Percentiles rank a stretch among this genome's conserved stretches.
Conservation (phyloP, 2,113 vertebrate species). For the Melierax canorus region DNA sequence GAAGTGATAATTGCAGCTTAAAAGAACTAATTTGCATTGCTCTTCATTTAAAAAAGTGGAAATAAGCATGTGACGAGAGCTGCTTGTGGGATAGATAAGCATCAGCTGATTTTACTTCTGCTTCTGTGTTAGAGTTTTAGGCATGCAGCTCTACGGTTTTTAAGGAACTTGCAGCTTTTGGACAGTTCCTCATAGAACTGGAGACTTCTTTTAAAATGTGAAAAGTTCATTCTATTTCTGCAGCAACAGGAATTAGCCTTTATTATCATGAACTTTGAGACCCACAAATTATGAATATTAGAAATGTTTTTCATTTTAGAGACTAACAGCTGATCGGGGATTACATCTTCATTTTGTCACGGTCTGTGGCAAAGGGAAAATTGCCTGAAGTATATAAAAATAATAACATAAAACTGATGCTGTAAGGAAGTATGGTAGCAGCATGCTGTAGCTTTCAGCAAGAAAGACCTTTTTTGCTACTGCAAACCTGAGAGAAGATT, state of each 20-base stretch:
- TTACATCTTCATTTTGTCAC: background rate
- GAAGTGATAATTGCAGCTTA: background rate
- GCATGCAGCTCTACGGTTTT: background rate
- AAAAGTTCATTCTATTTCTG: constrained; percentile 24
- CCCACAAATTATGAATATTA: background rate
- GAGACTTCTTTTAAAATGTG: background rate
- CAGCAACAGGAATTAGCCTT: background rate
- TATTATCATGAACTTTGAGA: background rate
- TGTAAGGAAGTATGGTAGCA: background rate
- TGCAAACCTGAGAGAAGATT: background rate
- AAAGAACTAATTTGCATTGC: background rate
- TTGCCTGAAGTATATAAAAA: background rate
- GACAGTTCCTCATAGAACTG: background rate
- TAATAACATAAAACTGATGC: background rate
- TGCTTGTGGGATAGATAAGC: background rate
- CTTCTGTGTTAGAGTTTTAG: background rate
- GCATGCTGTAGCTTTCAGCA: background rate
- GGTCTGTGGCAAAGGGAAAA: background rate
- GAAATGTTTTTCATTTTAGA: background rate
- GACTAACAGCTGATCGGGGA: background rate
- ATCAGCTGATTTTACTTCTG: constrained; percentile 28
- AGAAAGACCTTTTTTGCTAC: background rate
- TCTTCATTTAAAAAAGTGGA: constrained; percentile 2
- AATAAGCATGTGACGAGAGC: background rate
- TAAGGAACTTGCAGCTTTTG: constrained; percentile 19